Evolutionary conservation across 2,888 invertebrate species (phyloP).

Genomic region (Diarsia rubi): DNA sequence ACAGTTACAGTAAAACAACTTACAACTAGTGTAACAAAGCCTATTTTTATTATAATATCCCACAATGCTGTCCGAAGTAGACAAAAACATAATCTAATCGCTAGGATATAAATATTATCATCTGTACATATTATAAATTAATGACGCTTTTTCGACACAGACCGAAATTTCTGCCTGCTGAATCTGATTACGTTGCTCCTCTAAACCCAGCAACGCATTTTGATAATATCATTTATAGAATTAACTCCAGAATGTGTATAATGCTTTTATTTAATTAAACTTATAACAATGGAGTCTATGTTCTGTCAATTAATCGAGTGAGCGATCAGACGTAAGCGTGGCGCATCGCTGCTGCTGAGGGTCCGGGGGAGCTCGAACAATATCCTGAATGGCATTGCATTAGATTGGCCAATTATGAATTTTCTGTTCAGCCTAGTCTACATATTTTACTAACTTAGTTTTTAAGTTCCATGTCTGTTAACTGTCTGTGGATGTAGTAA

Average conservation of each 20-base stretch:
- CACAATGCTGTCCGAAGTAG: neutral
- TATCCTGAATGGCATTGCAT: neutral
- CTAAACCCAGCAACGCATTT: neutral
- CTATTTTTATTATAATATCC: neutral
- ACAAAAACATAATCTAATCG: neutral
- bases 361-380: neutral
- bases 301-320: neutral
- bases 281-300: neutral
- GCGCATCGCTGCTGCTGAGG: neutral
- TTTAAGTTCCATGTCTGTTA: too few relatives aligned
- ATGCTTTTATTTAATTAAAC: neutral
- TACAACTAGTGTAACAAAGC: too few relatives aligned
- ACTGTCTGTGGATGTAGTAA: too few relatives aligned
- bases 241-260: neutral
- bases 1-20: too few relatives aligned
- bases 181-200: neutral
- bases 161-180: neutral
- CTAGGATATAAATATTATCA: conserved; percentile 1
- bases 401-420: neutral
- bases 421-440: neutral
- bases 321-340: too few relatives aligned
- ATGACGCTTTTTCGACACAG: too few relatives aligned
- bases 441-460: neutral
- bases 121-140: neutral
- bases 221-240: neutral